phyloP scores from a whole-genome alignment of 1,140 invertebrate species.

The Battus philenor region DNA sequence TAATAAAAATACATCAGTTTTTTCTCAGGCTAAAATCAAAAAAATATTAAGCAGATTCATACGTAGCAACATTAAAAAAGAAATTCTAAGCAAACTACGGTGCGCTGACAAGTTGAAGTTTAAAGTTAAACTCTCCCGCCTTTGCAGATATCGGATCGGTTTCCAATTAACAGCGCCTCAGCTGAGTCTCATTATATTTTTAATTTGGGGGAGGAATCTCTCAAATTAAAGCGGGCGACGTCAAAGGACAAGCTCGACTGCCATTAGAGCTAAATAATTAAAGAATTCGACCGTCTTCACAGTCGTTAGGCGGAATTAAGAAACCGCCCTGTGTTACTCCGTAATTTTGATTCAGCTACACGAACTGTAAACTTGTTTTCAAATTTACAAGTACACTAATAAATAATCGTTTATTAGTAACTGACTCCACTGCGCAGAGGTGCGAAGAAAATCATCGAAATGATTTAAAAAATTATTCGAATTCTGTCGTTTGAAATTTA shows the following conservation, averaged over 20 bases:
- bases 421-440: too few relatives aligned
- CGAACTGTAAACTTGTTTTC: slow-evolving; percentile 7
- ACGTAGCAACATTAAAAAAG: slow-evolving; percentile 17
- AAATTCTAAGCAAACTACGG: slow-evolving; percentile 19
- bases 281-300: slow-evolving; percentile 69
- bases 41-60: too few relatives aligned
- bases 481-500: too few relatives aligned
- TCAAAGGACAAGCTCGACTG: slow-evolving; percentile 66
- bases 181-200: slow-evolving; percentile 74
- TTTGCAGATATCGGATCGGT: slow-evolving; percentile 56
- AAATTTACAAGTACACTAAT: background rate
- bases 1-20: too few relatives aligned
- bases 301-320: slow-evolving; percentile 67
- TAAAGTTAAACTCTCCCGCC: slow-evolving; percentile 35
- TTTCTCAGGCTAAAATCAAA: too few relatives aligned
- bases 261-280: slow-evolving; percentile 75
- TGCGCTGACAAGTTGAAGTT: slow-evolving; percentile 27
- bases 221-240: slow-evolving; percentile 69
- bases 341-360: slow-evolving; percentile 55
- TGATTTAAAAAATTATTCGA: too few relatives aligned
- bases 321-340: slow-evolving; percentile 53
- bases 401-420: too few relatives aligned
- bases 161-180: slow-evolving; percentile 71
- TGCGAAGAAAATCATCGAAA: too few relatives aligned
- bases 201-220: slow-evolving; percentile 72